Evolutionary conservation across 2,113 vertebrate genomes (phyloP), one percentile per base, ranked within the genome.

Genomic region (Coturnix japonica): DNA sequence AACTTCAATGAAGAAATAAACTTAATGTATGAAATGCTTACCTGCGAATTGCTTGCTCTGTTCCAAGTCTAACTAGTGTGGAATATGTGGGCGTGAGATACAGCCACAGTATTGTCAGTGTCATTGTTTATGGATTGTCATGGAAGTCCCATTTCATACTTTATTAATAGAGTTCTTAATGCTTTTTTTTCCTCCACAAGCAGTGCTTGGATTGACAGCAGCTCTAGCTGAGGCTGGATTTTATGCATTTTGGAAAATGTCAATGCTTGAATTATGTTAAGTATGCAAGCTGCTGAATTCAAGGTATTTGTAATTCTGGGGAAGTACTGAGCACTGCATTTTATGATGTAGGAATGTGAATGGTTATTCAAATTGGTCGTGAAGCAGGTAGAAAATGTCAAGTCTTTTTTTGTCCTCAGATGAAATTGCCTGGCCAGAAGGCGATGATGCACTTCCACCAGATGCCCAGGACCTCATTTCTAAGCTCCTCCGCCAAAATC

Each of bases 391-490:
- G 72, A 61, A 94, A 94, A 93, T 60, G 61, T 92, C 79, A 92
- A 83, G 53, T 65, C n/a, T 92, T 35, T 89, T 63, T 92, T 77
- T 93, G 57, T 94, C 95, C 83, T 47, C 87, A 99, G 99, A 99
- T 97, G 98, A 99, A 97, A 99, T 99, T 94, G 98, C 98, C 28
- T 99, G 99, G 99, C 99, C 99, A 28, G 99, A 99, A 92, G 99
- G 98, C 85, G 99, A 99, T 4, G 99, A 99, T 61, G 98, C 99
- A 46, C 96, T 99, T 23, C 99, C 99, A 14, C 97, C 95, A 9
- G 99, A 99, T 51, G 98, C 99, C 74, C 98, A 99, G 95, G 99
- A 99, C 93, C 98, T 99, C 74, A 99, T 99, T 96, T 98, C 97
- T 64, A 98, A 98, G 95, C 98, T 99, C 39, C 98, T 99, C 35